Conservation (phyloP, 2,797 vertebrate genomes). For the Eidolon dupreanum region DNA sequence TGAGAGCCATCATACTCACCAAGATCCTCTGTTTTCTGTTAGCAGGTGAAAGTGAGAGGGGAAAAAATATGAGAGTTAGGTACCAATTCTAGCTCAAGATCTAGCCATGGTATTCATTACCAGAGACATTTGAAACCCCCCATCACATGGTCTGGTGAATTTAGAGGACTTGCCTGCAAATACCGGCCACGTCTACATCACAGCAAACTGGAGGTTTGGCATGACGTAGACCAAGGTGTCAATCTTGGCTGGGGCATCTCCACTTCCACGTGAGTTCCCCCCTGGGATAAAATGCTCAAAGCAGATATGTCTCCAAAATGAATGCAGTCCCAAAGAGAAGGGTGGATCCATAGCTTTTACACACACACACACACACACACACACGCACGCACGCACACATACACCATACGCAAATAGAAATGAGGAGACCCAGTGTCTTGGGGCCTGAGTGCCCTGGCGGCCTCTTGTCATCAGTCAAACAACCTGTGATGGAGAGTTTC, state of each 20-base stretch:
- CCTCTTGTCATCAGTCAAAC: not conserved
- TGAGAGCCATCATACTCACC: not conserved
- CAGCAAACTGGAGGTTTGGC: not conserved
- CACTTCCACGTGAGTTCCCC: not conserved
- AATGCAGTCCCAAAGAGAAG: not conserved
- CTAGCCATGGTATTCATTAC: not conserved
- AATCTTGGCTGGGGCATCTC: not conserved
- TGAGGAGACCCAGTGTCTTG: not conserved
- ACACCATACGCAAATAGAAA: not conserved
- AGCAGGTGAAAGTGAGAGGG: not conserved
- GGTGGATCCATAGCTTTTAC: not conserved
- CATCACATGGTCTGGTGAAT: not conserved
- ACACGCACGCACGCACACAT: not conserved
- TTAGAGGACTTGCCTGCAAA: not conserved
- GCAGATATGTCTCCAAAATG: not conserved
- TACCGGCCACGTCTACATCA: not conserved
- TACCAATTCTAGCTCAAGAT: not conserved
- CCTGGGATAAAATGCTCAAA: not conserved
- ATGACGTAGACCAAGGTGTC: not conserved
- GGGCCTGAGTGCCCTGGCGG: not conserved
- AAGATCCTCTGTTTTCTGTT: not conserved
- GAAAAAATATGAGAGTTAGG: not conserved
- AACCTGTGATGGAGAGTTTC: not conserved
- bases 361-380: not conserved
- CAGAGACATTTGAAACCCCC: not conserved